phyloP scores from a whole-genome alignment of 2,888 invertebrate genomes.

The Pseudococcus viburni region DNA sequence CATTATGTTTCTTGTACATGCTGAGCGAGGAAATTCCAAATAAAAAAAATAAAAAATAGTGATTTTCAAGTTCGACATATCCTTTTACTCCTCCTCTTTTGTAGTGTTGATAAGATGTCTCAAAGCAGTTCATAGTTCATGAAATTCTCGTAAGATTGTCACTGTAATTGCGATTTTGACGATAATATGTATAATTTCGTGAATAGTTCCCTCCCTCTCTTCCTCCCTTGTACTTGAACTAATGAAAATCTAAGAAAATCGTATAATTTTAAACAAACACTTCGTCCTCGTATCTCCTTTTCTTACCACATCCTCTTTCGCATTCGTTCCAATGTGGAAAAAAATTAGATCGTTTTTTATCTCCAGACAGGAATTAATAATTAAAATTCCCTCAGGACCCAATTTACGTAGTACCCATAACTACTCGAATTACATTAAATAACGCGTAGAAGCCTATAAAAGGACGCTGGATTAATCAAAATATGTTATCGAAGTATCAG shows the following conservation, averaged over 20 bases:
- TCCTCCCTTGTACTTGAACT: too few relatives aligned
- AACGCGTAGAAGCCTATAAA: constrained; percentile 4
- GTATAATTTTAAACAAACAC: not conserved
- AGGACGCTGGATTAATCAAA: not conserved
- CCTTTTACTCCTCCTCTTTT: too few relatives aligned
- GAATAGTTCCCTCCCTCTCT: not conserved
- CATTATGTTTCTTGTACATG: too few relatives aligned
- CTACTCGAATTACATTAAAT: not conserved
- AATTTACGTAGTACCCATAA: not conserved
- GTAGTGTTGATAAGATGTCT: not conserved
- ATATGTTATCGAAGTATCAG: not conserved
- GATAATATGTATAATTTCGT: not conserved
- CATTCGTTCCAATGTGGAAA: not conserved
- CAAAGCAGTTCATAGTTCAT: not conserved
- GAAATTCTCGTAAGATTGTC: not conserved
- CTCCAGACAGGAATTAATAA: not conserved
- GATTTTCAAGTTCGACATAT: too few relatives aligned
- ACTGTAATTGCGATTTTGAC: not conserved
- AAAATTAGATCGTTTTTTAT: not conserved
- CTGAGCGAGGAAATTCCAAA: not conserved
- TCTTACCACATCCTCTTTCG: not conserved
- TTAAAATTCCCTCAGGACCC: constrained; percentile 14
- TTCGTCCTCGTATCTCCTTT: not conserved
- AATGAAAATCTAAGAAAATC: not conserved
- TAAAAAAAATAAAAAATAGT: not conserved